Conservation (phyloP, 1,140 invertebrate genomes). For the Adelges cooleyi region DNA sequence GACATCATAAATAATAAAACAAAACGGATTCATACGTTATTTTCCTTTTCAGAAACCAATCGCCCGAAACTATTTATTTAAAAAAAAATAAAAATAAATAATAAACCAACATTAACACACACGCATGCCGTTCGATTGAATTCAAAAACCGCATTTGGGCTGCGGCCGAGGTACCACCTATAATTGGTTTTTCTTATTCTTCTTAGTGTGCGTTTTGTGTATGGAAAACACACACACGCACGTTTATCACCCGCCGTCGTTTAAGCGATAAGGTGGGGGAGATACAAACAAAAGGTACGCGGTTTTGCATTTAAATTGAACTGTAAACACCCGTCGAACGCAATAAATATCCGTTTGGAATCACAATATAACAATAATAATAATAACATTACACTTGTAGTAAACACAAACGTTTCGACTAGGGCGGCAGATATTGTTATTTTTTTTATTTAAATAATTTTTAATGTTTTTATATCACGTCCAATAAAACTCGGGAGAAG, state of each 20-base stretch:
- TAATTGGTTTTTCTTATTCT: constrained; percentile 15
- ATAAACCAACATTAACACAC: no score
- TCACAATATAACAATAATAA: no score
- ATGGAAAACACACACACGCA: background rate
- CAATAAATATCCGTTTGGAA: background rate
- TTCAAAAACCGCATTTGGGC: background rate
- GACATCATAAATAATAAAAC: constrained; percentile 21
- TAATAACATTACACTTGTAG: no score
- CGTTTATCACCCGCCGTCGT: background rate
- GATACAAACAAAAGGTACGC: background rate
- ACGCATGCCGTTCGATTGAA: constrained; percentile 2
- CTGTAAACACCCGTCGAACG: constrained; percentile 17
- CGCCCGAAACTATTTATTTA: constrained; percentile 27
- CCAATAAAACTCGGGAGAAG: no score
- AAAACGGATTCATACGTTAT: constrained; percentile 7
- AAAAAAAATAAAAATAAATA: no score
- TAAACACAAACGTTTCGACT: no score
- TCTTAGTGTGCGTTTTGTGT: background rate
- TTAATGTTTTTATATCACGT: no score
- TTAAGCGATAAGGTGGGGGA: background rate
- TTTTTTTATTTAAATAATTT: no score
- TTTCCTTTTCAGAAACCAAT: constrained; percentile 1
- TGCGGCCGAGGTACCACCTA: background rate
- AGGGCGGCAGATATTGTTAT: no score
- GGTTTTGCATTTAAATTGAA: constrained; percentile 26